Evolutionary conservation across 2,113 vertebrate species (phyloP), one percentile per base, ranked within the genome.

Genomic region (Grammomys dolichurus): DNA sequence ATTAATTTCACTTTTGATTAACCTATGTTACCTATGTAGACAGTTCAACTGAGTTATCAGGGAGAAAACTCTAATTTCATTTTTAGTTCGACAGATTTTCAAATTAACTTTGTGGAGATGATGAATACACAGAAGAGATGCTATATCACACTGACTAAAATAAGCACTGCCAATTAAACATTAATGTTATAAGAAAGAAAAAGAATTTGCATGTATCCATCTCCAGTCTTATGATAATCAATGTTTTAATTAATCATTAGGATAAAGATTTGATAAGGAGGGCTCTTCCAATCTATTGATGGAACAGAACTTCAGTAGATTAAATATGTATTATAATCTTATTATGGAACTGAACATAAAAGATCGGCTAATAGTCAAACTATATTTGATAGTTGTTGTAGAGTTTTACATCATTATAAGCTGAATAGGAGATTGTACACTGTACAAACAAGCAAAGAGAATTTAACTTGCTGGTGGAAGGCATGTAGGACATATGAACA

Each of bases 221-320:
- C 33, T 96, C 43, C 26, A 91, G 20, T 67, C 24, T 7, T 86
- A 56, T 40, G 85, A 28, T 88, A 93, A 92, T 92, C 88, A 96
- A 93, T 95, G n/a, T 93, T 95, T 90, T 89, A 95, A 94, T 95
- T 95, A 96, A 96, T 95, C 91, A 91, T 80, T 89, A 36, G 60
- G 92, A 92, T 93, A 33, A 90, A 90, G 51, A 92, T 91, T 91
- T 63, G 60, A 69, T 19, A 96, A 90, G 0, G 36, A 91, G 46
- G 13, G 2, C 54, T 92, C 58, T 86, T 94, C n/a, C 54, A 92
- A 17, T 91, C 63, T 93, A 92, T 75, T 94, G 86, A 92, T 72
- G 58, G 81, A 87, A 94, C 7, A 75, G 63, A 95, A 93, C 40
- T 67, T 92, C 17, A 89, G 43, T 67, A 60, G 48, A 28, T 95